A percentile compares a stretch with the other conserved stretches of the same genome.
Conservation (phyloP, 1,140 invertebrate species). For the Drosophila ercepeae region DNA sequence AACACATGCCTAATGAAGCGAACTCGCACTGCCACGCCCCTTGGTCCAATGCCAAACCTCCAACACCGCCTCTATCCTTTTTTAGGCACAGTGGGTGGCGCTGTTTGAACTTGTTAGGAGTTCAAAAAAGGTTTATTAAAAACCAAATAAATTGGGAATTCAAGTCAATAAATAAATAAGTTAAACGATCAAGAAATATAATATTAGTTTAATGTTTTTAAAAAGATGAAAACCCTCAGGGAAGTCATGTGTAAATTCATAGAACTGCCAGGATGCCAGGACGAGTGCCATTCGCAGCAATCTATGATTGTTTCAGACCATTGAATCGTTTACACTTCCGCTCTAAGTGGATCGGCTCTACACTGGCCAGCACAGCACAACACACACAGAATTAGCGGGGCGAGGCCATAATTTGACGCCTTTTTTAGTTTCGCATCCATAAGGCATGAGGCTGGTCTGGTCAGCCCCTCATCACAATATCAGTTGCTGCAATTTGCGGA, state of each 20-base stretch:
- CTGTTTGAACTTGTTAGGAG: too few relatives aligned
- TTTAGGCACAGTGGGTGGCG: not conserved
- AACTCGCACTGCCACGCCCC: slow-evolving; percentile 1
- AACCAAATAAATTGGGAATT: too few relatives aligned
- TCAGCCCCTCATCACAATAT: slow-evolving; percentile 24
- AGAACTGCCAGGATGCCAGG: not conserved
- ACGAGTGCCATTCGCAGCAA: not conserved
- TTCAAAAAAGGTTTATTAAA: too few relatives aligned
- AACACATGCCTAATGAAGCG: slow-evolving; percentile 47
- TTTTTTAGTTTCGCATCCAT: slow-evolving; percentile 27
- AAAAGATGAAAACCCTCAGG: not conserved
- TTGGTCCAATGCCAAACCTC: not conserved
- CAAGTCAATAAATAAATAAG: too few relatives aligned
- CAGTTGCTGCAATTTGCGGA: slow-evolving; percentile 31
- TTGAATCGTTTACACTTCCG: not conserved
- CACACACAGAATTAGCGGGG: not conserved
- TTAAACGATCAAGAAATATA: too few relatives aligned
- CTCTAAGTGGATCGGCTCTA: not conserved
- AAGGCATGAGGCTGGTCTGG: not conserved
- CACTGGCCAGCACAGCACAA: not conserved
- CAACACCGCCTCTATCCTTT: too few relatives aligned
- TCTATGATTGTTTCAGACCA: not conserved
- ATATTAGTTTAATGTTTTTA: too few relatives aligned
- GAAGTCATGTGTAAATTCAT: not conserved
- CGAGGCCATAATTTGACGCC: slow-evolving; percentile 16